Conservation (phyloP, 2,888 invertebrate species). For the Prosopocoilus inquinatus region DNA sequence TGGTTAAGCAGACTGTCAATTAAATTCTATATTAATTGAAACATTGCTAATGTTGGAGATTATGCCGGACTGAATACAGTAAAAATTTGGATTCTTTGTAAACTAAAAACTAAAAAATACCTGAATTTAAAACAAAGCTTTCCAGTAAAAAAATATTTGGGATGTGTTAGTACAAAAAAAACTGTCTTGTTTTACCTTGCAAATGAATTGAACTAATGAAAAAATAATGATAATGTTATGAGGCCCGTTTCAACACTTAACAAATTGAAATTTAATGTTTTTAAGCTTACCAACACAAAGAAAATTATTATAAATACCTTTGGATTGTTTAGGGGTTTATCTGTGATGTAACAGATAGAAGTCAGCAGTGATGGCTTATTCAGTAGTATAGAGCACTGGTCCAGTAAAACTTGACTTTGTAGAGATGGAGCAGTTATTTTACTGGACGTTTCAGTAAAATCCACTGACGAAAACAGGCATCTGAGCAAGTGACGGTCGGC, state of each 20-base stretch:
- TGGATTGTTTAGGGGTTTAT: conserved; percentile 74
- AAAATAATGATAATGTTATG: no score
- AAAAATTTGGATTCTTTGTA: no score
- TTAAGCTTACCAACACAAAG: neutral
- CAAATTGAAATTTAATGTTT: neutral
- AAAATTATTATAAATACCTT: conserved; percentile 54
- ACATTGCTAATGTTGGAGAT: no score
- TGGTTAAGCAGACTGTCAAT: no score
- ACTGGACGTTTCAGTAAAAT: conserved; percentile 68
- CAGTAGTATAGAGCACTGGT: conserved; percentile 75
- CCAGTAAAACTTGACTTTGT: conserved; percentile 73
- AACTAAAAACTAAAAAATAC: no score
- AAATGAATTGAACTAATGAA: no score
- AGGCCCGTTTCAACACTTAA: neutral
- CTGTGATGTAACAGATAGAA: conserved; percentile 84
- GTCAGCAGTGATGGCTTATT: conserved; percentile 86
- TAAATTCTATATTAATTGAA: no score
- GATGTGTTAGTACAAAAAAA: no score
- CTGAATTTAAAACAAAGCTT: no score
- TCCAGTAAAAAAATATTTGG: no score
- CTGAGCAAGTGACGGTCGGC: conserved; percentile 96
- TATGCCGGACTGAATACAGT: no score
- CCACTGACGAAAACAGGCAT: conserved; percentile 87
- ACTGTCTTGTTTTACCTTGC: no score
- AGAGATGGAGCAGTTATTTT: conserved; percentile 57